Evolutionary conservation across 2,888 invertebrate species (phyloP), one percentile per base, ranked within the genome.

Genomic region (Macaria liturata): DNA sequence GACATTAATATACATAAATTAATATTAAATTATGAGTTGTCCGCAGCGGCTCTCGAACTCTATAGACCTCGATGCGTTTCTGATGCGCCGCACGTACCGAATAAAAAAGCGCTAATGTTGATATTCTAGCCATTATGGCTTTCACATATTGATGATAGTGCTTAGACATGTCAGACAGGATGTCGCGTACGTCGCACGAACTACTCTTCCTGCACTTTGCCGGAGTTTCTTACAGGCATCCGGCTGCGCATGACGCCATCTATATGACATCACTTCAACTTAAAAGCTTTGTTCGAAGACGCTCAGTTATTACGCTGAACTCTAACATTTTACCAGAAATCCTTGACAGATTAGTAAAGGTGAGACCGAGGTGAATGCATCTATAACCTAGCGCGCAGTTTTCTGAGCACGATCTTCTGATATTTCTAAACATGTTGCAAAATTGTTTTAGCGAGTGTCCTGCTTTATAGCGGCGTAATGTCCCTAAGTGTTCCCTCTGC

Each of bases 201-300:
- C 52, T 52, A 37, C 52, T 49, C 59, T 60, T 56, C 52, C 59
- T 61, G 48, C 51, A 59, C 50, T 57, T 51, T 59, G 49, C 46
- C 9, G 46, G 45, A 57, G 61, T 49, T 59, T 49, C 64, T 62
- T 45, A 20, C 55, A 46, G 49, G 51, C 62, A 67, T 66, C 67
- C 66, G 68, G 59, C 44, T 54, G 34, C 7, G 49, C 44, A 65
- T 68, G 66, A 66, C 63, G 59, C 54, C 59, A 61, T 39, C 37
- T 32, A 64, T 74, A 77, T 84, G 83, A 84, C 72, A 74, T 84
- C 83, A 84, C 70, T 68, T 57, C 53, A 46, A 50, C 65, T 69
- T 68, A 68, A 67, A 71, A 49, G 52, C 54, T 52, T 46, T 58
- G 57, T 56, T 63, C 47, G 62, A 59, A 59, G 64, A 62, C 31